Percentiles rank a stretch among this genome's conserved stretches.
phyloP scores from a whole-genome alignment of 92 coral and sea anemone genomes.

The Umimayanthus kanabou region DNA sequence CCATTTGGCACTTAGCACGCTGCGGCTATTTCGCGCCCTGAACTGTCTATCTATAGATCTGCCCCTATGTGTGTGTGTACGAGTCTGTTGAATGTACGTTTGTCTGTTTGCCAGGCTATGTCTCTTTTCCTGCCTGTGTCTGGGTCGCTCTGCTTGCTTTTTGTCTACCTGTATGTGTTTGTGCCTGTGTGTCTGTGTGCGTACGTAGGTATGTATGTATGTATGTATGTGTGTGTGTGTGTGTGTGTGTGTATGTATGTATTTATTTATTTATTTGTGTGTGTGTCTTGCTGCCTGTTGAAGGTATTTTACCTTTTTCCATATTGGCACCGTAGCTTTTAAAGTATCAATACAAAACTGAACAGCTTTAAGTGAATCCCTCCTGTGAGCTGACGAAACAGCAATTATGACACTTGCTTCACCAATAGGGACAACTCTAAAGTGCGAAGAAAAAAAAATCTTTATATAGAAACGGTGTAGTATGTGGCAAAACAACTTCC shows the following conservation, averaged over 20 bases:
- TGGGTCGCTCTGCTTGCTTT: neutral
- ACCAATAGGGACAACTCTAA: slow-evolving; percentile 90
- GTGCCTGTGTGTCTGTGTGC: too few species aligned
- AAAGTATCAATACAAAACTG: slow-evolving; percentile 87
- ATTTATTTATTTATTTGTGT: neutral
- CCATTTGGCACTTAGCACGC: too few species aligned
- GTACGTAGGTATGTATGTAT: neutral
- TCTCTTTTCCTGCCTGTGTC: neutral
- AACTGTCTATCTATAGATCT: too few species aligned
- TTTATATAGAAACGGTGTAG: neutral
- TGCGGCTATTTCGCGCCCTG: too few species aligned
- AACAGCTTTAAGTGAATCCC: slow-evolving; percentile 90
- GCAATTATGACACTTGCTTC: slow-evolving; percentile 97
- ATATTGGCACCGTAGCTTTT: slow-evolving; percentile 97
- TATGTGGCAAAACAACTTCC: neutral
- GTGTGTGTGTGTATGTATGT: neutral
- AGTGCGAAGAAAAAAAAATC: neutral
- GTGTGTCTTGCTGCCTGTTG: too few species aligned
- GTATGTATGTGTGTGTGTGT: neutral
- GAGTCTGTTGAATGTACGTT: too few species aligned
- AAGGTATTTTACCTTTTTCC: slow-evolving; percentile 83
- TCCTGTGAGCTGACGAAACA: slow-evolving; percentile 93
- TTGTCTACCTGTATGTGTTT: neutral
- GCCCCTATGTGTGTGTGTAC: too few species aligned
- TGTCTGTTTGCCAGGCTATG: too few species aligned